Conservation (phyloP, 2,113 vertebrate genomes). For the Halichoeres trimaculatus region DNA sequence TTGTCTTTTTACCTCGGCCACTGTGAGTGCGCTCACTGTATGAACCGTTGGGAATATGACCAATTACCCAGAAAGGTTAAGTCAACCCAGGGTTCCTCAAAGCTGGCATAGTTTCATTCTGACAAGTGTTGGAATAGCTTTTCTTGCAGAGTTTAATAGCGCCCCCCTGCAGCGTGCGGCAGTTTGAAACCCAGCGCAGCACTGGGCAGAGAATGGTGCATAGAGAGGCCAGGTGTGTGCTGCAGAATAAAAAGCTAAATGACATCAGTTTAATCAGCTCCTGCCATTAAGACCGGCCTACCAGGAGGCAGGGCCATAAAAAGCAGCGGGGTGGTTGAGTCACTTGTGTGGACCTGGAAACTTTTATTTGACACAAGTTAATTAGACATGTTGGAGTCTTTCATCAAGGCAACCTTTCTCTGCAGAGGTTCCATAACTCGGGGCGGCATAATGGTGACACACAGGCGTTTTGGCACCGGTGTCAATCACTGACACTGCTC, state of each 20-base stretch:
- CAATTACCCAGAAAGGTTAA: constrained; percentile 49
- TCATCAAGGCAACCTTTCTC: constrained; percentile 63
- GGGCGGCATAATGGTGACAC: constrained; percentile 60
- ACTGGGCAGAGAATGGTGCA: constrained; percentile 56
- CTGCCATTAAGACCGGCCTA: constrained; percentile 48
- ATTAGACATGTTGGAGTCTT: constrained; percentile 74
- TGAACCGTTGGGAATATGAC: constrained; percentile 44
- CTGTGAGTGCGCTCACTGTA: constrained; percentile 1
- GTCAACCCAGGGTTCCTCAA: constrained; percentile 39
- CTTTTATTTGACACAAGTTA: constrained; percentile 76
- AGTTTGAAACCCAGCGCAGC: constrained; percentile 41
- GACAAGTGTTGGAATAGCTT: constrained; percentile 38
- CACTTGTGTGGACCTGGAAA: constrained; percentile 57
- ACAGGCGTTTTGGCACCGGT: constrained; percentile 70
- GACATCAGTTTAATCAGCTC: constrained; percentile 66
- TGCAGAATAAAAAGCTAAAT: constrained; percentile 44
- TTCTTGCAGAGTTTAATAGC: constrained; percentile 23
- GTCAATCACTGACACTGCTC: constrained; percentile 73
- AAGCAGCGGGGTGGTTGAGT: constrained; percentile 47
- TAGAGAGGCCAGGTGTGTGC: constrained; percentile 71
- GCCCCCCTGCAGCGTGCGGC: constrained; percentile 18
- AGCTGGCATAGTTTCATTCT: constrained; percentile 41
- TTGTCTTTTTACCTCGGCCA: constrained; percentile 22
- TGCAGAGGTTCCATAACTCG: constrained; percentile 61
- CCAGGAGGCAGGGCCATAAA: constrained; percentile 65